Percentiles rank a stretch among this genome's conserved stretches.
Conservation (phyloP, 1,140 invertebrate genomes). For the Micrasema longulum region DNA sequence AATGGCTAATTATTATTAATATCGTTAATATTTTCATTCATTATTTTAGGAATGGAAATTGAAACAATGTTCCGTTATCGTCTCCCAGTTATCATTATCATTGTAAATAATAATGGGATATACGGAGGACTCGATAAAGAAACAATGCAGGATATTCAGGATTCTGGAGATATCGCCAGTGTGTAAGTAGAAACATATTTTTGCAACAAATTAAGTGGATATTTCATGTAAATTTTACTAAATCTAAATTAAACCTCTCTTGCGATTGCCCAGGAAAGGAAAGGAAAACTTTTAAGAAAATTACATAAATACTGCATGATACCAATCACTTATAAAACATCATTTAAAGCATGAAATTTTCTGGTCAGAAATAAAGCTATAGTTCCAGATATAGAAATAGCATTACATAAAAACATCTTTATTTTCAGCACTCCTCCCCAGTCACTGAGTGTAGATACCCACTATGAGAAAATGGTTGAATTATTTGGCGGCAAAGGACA, state of each 20-base stretch:
- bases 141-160: constrained; percentile 77
- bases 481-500: constrained; percentile 87
- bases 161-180: constrained; percentile 73
- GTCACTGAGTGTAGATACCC: constrained; percentile 78
- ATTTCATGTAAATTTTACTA: no score
- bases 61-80: constrained; percentile 96
- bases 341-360: no score
- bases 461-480: constrained; percentile 91
- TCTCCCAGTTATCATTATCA: constrained; percentile 89
- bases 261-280: no score
- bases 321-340: no score
- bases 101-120: constrained; percentile 97
- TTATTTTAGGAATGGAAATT: constrained; percentile 89
- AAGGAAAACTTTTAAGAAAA: constrained; percentile 14
- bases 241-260: no score
- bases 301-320: background rate
- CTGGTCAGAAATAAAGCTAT: no score
- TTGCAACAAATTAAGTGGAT: no score
- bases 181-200: constrained; percentile 69
- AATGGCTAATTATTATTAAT: no score
- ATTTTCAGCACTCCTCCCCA: constrained; percentile 83
- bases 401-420: constrained; percentile 6
- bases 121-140: constrained; percentile 87
- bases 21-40: constrained; percentile 1
- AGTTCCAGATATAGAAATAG: no score